Percentiles rank a stretch among this genome's conserved stretches.
Conservation (phyloP, 1,140 invertebrate genomes). For the Pseudomyrmex flavicornis region DNA sequence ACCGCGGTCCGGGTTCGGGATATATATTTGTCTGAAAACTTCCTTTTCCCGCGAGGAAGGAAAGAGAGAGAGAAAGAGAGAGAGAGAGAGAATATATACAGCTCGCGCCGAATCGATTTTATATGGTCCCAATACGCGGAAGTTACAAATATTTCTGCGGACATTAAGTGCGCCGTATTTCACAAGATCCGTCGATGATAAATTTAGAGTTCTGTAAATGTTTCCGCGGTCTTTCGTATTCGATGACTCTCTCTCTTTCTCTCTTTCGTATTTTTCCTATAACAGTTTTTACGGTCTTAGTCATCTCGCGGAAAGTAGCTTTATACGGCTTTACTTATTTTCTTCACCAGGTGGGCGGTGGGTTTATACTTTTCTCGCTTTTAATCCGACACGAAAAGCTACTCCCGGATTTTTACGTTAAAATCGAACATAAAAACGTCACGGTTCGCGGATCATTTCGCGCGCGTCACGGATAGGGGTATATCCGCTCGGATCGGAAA, state of each 20-base stretch:
- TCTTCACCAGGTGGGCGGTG: neutral
- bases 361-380: constrained; percentile 8
- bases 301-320: constrained; percentile 1
- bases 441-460: constrained; percentile 7
- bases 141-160: constrained; percentile 56
- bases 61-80: too few species aligned
- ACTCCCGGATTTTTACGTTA: constrained; percentile 18
- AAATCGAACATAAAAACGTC: constrained; percentile 4
- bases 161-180: constrained; percentile 52
- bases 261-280: constrained; percentile 10
- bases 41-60: constrained; percentile 1
- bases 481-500: neutral
- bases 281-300: constrained; percentile 18
- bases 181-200: constrained; percentile 40
- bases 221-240: constrained; percentile 33
- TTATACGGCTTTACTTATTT: constrained; percentile 28
- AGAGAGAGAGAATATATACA: constrained; percentile 19
- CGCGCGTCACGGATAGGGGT: neutral
- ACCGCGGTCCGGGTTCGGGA: neutral
- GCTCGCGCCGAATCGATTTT: constrained; percentile 46
- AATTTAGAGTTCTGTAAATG: constrained; percentile 43
- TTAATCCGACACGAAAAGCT: constrained; percentile 20
- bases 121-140: constrained; percentile 36
- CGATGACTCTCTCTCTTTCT: neutral
- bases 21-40: constrained; percentile 11